These are phyloP conservation scores for Condylura cristata DNA, from an alignment of 2,113 vertebrate genomes.

Conservation along the genomic window DNA sequence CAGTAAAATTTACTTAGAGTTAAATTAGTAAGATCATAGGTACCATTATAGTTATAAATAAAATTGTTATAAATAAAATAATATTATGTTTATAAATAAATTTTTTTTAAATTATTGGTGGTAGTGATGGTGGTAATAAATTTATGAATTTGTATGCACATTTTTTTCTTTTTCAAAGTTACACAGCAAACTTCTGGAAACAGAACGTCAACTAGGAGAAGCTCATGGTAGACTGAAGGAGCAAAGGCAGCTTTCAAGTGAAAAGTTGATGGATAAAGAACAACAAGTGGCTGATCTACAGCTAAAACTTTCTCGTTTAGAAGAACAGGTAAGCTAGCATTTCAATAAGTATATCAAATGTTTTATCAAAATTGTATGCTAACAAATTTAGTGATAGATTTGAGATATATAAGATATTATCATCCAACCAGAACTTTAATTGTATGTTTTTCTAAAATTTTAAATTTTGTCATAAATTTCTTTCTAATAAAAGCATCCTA, in stretches of 20 bases:
- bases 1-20: neutral
- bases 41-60: neutral
- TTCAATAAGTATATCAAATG: neutral
- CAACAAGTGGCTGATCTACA: slow-evolving; percentile 96
- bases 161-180: slow-evolving; percentile 85
- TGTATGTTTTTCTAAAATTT: neutral
- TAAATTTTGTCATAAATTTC: neutral
- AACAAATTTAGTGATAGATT: neutral
- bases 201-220: slow-evolving; percentile 96
- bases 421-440: neutral
- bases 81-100: neutral
- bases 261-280: slow-evolving; percentile 97
- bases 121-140: neutral
- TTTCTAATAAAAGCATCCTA: neutral
- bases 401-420: neutral
- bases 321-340: slow-evolving; percentile 92
- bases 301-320: slow-evolving; percentile 94
- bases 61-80: no score
- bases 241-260: slow-evolving; percentile 97
- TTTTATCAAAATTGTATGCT: neutral
- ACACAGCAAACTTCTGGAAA: slow-evolving; percentile 95
- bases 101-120: neutral
- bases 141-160: neutral
- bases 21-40: neutral
- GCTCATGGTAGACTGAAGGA: slow-evolving; percentile 97